These are phyloP conservation scores for Drosophila teissieri DNA, from an alignment of 1,140 invertebrate species.

Conservation along the genomic window DNA sequence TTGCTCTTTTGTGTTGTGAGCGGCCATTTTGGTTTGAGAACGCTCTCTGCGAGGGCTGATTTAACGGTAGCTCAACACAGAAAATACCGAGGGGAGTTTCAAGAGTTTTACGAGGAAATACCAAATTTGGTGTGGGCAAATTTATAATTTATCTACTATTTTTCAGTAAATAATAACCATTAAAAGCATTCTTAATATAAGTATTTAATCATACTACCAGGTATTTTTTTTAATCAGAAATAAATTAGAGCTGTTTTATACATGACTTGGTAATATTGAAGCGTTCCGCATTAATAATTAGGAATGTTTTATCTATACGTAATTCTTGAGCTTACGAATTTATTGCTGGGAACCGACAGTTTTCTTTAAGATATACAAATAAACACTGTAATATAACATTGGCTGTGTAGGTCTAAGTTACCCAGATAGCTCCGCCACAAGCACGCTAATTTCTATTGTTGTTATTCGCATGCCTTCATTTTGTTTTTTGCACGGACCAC, in stretches of 20 bases:
- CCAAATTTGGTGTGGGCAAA: not conserved
- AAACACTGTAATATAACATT: too few relatives aligned
- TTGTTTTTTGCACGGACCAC: slow-evolving; percentile 47
- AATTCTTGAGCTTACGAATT: not conserved
- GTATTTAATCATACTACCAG: too few relatives aligned
- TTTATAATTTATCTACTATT: too few relatives aligned
- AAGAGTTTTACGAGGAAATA: not conserved
- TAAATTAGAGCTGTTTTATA: too few relatives aligned
- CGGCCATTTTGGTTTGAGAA: slow-evolving; percentile 76
- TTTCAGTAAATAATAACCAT: too few relatives aligned
- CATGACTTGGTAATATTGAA: too few relatives aligned
- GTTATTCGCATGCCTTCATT: slow-evolving; percentile 19
- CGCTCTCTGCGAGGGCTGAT: slow-evolving; percentile 42
- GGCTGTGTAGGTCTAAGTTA: too few relatives aligned
- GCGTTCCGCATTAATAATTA: too few relatives aligned
- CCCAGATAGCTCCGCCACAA: not conserved
- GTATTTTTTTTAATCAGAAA: too few relatives aligned
- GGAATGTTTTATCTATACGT: too few relatives aligned
- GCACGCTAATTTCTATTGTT: slow-evolving; percentile 49
- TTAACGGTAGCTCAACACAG: not conserved
- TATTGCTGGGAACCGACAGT: not conserved
- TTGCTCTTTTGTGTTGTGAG: slow-evolving; percentile 35
- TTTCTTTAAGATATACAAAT: not conserved
- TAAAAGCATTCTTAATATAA: too few relatives aligned
- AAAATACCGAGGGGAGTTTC: slow-evolving; percentile 36